Base-by-base conservation (phyloP, 2,888 invertebrate species). In the Lasius fuliginosus region DNA sequence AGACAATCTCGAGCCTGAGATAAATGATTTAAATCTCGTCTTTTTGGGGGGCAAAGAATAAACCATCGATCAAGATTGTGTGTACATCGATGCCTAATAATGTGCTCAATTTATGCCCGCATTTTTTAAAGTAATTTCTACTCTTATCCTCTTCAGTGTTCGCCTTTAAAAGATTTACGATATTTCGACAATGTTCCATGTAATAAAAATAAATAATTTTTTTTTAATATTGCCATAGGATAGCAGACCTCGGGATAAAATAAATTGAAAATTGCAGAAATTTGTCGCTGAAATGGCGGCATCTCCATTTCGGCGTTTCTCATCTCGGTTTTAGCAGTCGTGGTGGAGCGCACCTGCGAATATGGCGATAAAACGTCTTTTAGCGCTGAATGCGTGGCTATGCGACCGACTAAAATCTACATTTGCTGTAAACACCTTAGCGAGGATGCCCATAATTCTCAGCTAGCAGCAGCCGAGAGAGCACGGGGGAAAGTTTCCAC, bases 401-500 rank as follows among this genome's bases (percentile, higher is more conserved):
- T 67, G 77, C 75, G 42, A 68, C 67, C 73, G 64, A 69, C 81
- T 81, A 81, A 86, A 89, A 89, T 89, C 88, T 88, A 89, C 89
- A 85, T 87, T 89, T 71, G 83, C 85, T 82, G 88, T 88, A 88
- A 89, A 89, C 86, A 86, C 71, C 85, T 74, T 69, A 74, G 76
- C 56, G 73, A 40, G 82, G 77, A 84, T 68, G 88, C 79, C 82
- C 89, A 83, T 89, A 89, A 89, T 85, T 89, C 87, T 89, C 83
- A 30, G n/a, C 64, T 40, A 77, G 42, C 67, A 62, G 87, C 84
- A 84, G 71, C 58, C 56, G 83, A 67, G 82, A 62, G 84, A 73
- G 58, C 69, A 33, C 79, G 60, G 40, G 60, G 40, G 74, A 83
- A 85, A 84, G 84, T 86, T 87, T 68, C 40, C 69, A 68, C 85